Conservation (phyloP, 1,140 invertebrate species). For the Saxidomus purpurata region DNA sequence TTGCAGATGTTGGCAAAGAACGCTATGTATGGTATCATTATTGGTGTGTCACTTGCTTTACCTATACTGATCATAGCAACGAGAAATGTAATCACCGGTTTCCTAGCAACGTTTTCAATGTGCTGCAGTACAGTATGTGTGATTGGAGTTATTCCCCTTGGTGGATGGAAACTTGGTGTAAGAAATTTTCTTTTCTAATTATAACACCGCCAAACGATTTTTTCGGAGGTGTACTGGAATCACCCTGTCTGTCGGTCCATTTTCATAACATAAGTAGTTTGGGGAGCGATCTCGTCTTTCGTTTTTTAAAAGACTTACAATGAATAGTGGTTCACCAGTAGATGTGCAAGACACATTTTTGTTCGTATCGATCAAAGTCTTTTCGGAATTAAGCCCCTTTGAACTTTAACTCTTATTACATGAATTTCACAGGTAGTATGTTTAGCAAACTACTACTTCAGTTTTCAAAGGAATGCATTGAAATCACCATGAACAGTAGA, state of each 20-base stretch:
- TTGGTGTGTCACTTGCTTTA: slow-evolving; percentile 74
- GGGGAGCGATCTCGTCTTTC: background rate
- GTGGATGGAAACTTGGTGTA: slow-evolving; percentile 78
- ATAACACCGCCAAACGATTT: background rate
- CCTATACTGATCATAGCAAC: slow-evolving; percentile 78
- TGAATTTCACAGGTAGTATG: no score
- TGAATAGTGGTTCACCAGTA: background rate
- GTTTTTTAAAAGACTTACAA: background rate
- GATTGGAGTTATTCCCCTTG: slow-evolving; percentile 75
- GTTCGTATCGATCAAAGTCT: background rate
- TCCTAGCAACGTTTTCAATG: slow-evolving; percentile 77
- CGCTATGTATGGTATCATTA: slow-evolving; percentile 72
- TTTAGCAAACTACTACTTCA: no score
- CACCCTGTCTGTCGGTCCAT: background rate
- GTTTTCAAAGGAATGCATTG: no score
- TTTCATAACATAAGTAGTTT: background rate
- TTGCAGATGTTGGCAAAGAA: slow-evolving; percentile 72
- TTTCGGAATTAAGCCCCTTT: no score
- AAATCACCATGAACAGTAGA: no score
- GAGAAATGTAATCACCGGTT: slow-evolving; percentile 76
- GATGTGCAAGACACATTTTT: background rate
- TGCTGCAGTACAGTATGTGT: slow-evolving; percentile 72
- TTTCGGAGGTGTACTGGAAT: background rate
- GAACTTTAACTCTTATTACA: no score
- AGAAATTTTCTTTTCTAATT: no score